Conservation (phyloP, 2,888 invertebrate genomes). For the Hirtodrosophila confusa region DNA sequence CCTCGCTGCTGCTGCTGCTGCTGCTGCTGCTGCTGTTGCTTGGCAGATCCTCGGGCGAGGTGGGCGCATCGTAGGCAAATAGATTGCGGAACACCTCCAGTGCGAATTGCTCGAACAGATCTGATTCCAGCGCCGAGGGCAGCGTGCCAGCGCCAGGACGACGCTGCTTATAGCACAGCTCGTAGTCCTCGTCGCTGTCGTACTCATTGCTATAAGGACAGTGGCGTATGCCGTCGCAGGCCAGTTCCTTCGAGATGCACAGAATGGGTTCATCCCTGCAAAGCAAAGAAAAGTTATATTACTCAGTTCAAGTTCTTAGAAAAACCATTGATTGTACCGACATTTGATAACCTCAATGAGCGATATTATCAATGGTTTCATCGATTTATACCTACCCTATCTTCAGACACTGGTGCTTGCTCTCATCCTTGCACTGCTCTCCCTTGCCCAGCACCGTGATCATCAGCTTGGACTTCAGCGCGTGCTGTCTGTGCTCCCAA, state of each 20-base stretch:
- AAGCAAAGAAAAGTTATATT: background rate
- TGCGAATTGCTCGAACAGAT: conserved; percentile 82
- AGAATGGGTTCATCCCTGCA: conserved; percentile 83
- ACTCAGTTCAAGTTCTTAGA: too few species aligned
- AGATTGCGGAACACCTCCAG: conserved; percentile 83
- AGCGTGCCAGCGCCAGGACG: conserved; percentile 75
- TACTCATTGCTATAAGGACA: conserved; percentile 88
- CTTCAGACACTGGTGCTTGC: conserved; percentile 82
- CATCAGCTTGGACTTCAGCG: conserved; percentile 82
- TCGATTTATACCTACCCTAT: conserved; percentile 77
- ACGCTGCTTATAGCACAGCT: conserved; percentile 81
- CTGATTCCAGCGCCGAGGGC: conserved; percentile 77
- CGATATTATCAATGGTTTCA: background rate
- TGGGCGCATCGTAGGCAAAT: conserved; percentile 80
- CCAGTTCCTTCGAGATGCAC: conserved; percentile 88
- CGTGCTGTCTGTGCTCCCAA: conserved; percentile 84
- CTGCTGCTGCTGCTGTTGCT: conserved; percentile 7
- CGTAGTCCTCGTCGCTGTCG: conserved; percentile 84
- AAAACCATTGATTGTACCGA: too few species aligned
- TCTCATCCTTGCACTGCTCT: conserved; percentile 78
- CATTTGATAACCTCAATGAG: too few species aligned
- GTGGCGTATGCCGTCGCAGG: conserved; percentile 88
- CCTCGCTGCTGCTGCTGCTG: background rate
- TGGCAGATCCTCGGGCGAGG: conserved; percentile 52
- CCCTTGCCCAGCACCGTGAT: conserved; percentile 83